Base-by-base conservation (phyloP, 2,797 vertebrate genomes). In the Pelodytes ibericus region DNA sequence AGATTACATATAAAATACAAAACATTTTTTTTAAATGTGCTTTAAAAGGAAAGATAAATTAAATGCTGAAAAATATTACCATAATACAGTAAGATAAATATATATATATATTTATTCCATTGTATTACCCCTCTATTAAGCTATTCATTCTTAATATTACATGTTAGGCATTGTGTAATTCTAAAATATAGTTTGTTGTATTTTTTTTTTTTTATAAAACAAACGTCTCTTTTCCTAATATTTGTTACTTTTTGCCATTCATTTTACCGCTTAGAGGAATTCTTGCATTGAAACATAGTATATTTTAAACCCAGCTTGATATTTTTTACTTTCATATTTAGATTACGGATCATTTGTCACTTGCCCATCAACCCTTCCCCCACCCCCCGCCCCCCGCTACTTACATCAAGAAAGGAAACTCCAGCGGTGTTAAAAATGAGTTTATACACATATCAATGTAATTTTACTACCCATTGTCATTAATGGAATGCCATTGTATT, bases 281-380 rank as follows among this genome's bases (percentile, higher is more conserved):
- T 68, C 51, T 53, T 80, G 33, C 0, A 1, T 68, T 20, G 71
- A 60, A 73, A 79, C 57, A 53, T 73, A 72, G 39, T 82, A 80
- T 82, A 65, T 73, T 83, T 53, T 70, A 74, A 82, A 71, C 80
- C 79, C 71, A 81, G 62, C n/a, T 75, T 81, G 61, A 72, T 26
- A 13, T 81, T 72, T 63, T 85, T 83, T 72, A 76, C 82, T 79
- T 82, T 69, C 30, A 5, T 47, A 59, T 80, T 70, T 60, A 79
- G 66, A 78, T 63, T 25, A 80, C 59, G 67, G 69, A 71, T 79
- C 70, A 61, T 68, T 79, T 63, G 60, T 79, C 68, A 58, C 65
- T 66, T 29, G 79, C 3, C n/a, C n/a, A n/a, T n/a, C n/a, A n/a
- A n/a, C n/a, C n/a, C n/a, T n/a, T n/a, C n/a, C n/a, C n/a, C n/a